Base-by-base conservation (phyloP, 2,888 invertebrate genomes). In the Eulithis prunata region DNA sequence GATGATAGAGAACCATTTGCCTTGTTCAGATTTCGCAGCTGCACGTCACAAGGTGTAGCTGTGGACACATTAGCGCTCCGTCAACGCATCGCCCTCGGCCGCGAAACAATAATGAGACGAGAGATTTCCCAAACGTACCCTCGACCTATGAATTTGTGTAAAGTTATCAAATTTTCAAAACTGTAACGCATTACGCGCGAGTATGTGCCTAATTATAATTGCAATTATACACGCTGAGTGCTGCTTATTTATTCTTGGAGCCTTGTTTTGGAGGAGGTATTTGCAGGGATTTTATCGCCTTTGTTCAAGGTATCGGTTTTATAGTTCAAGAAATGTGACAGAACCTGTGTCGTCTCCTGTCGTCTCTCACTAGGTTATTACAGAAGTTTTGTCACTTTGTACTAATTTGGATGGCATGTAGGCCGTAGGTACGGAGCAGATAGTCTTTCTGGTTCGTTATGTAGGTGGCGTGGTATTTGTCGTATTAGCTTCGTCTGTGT, bases 101-200 rank as follows among this genome's bases (percentile, higher is more conserved):
- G 80, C 84, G 82, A 84, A 83, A 84, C 89, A 86, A 57, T 57
- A 90, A 91, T 87, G 91, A 85, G 82, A 72, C 74, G 74, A 71
- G 85, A 91, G 91, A 92, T 92, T 93, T 93, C 92, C 92, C 92
- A 78, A 86, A 89, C 87, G 92, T 87, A 81, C 90, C 83, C 82
- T 91, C 83, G 81, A 83, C 91, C 90, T 88, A 88, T 87, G 86
- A 88, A 91, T 91, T 91, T 87, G 89, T 84, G 85, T 89, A 90
- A 93, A 93, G 87, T 93, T 93, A 92, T 92, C 90, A 93, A 93
- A 93, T 89, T 93, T 92, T 91, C 91, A 92, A 89, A 92, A 90
- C 91, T 88, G 88, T 87, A 86, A 90, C 90, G 88, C 91, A 88
- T 90, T 89, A 89, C 78, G 80, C 78, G 77, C 76, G 38, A 36